These are phyloP conservation scores for Geophilus truncorum DNA, from an alignment of 2,888 invertebrate species.

Conservation along the genomic window DNA sequence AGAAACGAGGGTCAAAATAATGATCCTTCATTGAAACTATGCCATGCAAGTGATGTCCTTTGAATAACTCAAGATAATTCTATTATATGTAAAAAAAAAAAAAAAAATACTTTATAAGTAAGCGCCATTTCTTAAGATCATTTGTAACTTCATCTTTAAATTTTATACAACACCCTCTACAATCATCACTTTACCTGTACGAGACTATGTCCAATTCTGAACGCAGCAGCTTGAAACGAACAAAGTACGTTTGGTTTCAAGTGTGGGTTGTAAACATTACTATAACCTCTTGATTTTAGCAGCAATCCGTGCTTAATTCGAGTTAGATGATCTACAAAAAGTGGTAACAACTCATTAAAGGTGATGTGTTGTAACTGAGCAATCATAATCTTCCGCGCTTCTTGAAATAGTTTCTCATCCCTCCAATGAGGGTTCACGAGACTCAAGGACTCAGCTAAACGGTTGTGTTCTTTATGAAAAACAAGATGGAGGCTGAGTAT, in stretches of 20 bases:
- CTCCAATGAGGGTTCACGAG: not conserved
- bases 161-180: no score
- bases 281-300: not conserved
- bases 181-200: not conserved
- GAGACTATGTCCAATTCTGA: slow-evolving; percentile 29
- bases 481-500: not conserved
- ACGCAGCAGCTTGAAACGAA: slow-evolving; percentile 20
- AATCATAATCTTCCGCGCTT: slow-evolving; percentile 15
- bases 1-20: slow-evolving; percentile 27
- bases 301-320: not conserved
- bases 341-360: slow-evolving; percentile 30
- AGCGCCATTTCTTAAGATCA: no score
- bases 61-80: not conserved
- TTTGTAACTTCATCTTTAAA: no score
- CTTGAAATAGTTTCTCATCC: slow-evolving; percentile 28
- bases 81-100: not conserved
- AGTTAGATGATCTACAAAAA: not conserved
- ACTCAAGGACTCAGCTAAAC: not conserved
- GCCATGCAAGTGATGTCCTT: not conserved
- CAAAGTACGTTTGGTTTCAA: not conserved
- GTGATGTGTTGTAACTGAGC: slow-evolving; percentile 18
- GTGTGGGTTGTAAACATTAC: not conserved
- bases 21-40: not conserved
- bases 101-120: no score
- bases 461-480: not conserved